Percentiles rank a stretch among this genome's conserved stretches.
Conservation (phyloP, 2,113 vertebrate species). For the Octodon degus region DNA sequence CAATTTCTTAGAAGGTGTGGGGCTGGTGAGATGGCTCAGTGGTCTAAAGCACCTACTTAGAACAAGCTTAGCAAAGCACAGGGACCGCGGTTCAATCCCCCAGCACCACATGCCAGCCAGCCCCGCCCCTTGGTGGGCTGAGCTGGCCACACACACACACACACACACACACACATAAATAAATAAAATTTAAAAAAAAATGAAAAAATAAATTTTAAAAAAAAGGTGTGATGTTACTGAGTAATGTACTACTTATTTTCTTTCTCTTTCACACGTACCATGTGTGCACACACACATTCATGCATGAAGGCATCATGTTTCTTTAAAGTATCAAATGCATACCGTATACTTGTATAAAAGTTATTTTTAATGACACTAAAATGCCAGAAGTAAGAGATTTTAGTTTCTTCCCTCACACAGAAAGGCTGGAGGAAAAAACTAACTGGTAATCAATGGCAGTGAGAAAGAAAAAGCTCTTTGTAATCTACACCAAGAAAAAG, state of each 20-base stretch:
- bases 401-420: conserved; percentile 64
- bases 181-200: too few relatives aligned
- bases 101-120: too few relatives aligned
- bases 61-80: too few relatives aligned
- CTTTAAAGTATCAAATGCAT: conserved; percentile 9
- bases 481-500: not conserved
- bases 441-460: conserved; percentile 58
- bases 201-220: too few relatives aligned
- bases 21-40: too few relatives aligned
- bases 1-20: not conserved
- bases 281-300: not conserved
- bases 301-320: not conserved
- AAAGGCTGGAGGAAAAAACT: conserved; percentile 30
- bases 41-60: too few relatives aligned
- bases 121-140: too few relatives aligned
- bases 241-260: not conserved
- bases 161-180: too few relatives aligned
- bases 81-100: too few relatives aligned
- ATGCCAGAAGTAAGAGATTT: conserved; percentile 56
- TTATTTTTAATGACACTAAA: conserved; percentile 41
- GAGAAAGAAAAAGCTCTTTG: conserved; percentile 49
- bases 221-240: not conserved
- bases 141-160: too few relatives aligned
- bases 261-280: not conserved
- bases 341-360: not conserved